Percentiles rank a stretch among this genome's conserved stretches.
phyloP scores from a whole-genome alignment of 1,140 invertebrate species.

The Lutraria rhynchaena region DNA sequence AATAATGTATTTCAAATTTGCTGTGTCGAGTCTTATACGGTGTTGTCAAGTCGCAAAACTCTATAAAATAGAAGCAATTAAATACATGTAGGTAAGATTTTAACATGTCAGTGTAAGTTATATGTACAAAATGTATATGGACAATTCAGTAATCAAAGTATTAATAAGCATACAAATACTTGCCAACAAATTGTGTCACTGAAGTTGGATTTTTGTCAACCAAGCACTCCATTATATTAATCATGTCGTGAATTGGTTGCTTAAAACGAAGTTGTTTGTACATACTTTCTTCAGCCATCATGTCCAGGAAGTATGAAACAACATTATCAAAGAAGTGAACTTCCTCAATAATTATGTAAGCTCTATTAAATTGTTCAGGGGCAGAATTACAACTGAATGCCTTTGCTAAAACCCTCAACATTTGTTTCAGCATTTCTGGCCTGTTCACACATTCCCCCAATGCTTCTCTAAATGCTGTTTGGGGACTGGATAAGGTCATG shows the following conservation, averaged over 20 bases:
- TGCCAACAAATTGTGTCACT: conserved; percentile 43
- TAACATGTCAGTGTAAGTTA: too few species aligned
- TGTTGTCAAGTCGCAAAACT: too few species aligned
- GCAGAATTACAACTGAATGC: conserved; percentile 42
- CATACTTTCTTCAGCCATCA: conserved; percentile 2
- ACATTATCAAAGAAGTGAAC: conserved; percentile 24
- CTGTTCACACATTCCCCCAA: background rate
- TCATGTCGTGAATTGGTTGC: conserved; percentile 38
- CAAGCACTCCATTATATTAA: conserved; percentile 22
- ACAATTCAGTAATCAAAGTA: too few species aligned
- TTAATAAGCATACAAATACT: too few species aligned
- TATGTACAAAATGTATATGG: too few species aligned
- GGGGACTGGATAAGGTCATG: conserved; percentile 25
- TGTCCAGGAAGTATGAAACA: conserved; percentile 38
- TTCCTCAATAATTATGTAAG: conserved; percentile 50
- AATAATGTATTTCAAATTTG: too few species aligned
- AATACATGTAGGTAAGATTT: too few species aligned
- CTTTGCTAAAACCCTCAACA: conserved; percentile 44
- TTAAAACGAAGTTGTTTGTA: conserved; percentile 8
- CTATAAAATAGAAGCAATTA: too few species aligned
- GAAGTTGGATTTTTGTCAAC: conserved; percentile 31
- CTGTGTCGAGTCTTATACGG: too few species aligned
- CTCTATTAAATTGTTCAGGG: conserved; percentile 1
- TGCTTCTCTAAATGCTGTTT: conserved; percentile 22
- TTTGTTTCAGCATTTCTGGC: background rate